Base-by-base conservation (phyloP, 2,113 vertebrate genomes). In the Felis chaus region DNA sequence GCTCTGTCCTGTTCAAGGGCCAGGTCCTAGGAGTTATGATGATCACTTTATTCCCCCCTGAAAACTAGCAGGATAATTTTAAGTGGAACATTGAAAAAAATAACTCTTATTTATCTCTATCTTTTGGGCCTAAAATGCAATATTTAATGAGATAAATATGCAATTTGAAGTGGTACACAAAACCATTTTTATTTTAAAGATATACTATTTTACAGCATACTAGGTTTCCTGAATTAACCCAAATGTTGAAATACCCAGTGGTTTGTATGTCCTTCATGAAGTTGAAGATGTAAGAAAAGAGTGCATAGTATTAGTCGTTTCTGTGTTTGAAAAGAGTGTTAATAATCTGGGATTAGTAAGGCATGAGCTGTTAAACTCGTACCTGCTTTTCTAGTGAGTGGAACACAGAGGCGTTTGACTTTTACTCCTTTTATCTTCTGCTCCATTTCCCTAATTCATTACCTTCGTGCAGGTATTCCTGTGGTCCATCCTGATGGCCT, bases 321-420 rank as follows among this genome's bases (percentile, higher is more conserved):
- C 7, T 97, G 73, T 94, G 15, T 55, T 94, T 95, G 82, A 48
- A 79, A 93, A 85, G 39, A 96, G 27, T 79, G 18, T 92, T 39
- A 96, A 74, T 96, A 36, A 14, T 97, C 76, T 95, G 80, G 73
- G 81, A 96, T 63, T 65, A 21, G 4, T 93, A 91, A 95, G 68
- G 81, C 23, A 88, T 31, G 55, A 0, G 79, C 21, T 96, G 18
- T 89, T 92, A 85, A 88, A 92, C 33, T 96, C 39, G 15, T 33
- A 19, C 4, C 0, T 45, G 81, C 21, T 96, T 98, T 97, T 76
- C 79, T n/a, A 63, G 7, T 29, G 93, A 94, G 45, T 41, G 19
- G 25, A 96, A 90, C 71, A 94, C 16, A 87, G 53, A 82, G 25
- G 7, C 71, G 73, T 94, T 81, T 98, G 96, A 36, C 25, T 78